Base-by-base conservation (phyloP, 2,113 vertebrate genomes). In the Cyprinodon brontotheroides region DNA sequence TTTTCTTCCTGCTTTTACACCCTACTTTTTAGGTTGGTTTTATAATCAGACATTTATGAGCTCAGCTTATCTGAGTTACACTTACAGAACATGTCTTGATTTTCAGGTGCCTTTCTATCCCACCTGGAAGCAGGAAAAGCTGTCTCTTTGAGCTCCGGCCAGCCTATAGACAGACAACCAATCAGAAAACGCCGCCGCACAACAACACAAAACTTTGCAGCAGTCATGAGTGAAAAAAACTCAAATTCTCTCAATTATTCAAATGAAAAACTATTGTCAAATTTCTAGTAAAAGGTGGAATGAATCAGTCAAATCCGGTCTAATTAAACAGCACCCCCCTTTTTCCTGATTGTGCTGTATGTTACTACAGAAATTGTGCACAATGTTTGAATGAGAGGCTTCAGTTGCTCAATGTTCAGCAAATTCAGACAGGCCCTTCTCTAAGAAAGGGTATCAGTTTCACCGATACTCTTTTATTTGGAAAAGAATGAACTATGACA, bases 101-200 rank as follows among this genome's bases (percentile, higher is more conserved):
- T 92, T 99, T 99, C 63, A 98, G 91, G 75, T 98, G 98, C 60
- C 95, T 94, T 81, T 99, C 98, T 0, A 97, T 95, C 65, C 96
- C 96, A 0, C 98, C 98, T 0, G 98, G 97, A 87, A 99, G 94
- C 81, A 98, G 94, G 72, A 99, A 96, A 61, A 99, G 94, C 86
- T 99, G 98, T 53, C 98, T 95, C 91, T 99, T 99, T 40, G 98
- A 97, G 74, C 97, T 99, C 84, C 98, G 95, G 61, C 98, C 98
- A 0, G 97, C 97, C 98, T 99, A 82, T 0, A 13, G 20, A 57
- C 9, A 12, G 65, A 83, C 67, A 82, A 40, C 65, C 71, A 85
- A 79, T 76, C 75, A 86, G 41, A 79, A 39, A 5, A 61, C 10
- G 8, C 29, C 36, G 20, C 29, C 29, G 61, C 13, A 11, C 13